Evolutionary conservation across 1,140 invertebrate genomes (phyloP).

Genomic region (Callitettix versicolor): DNA sequence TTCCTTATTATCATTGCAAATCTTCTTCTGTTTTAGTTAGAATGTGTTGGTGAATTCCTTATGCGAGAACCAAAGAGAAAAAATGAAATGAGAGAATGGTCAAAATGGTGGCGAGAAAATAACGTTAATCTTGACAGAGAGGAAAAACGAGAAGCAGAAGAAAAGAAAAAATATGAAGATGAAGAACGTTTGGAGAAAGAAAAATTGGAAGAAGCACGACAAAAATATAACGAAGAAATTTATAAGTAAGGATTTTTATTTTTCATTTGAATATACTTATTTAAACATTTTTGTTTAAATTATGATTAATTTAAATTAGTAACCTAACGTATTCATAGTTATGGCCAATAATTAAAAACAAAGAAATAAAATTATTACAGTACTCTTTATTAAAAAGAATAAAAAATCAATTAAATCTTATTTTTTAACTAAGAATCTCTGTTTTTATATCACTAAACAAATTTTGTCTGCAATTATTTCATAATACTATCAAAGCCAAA

Average conservation of each 20-base stretch:
- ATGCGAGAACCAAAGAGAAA: conserved; percentile 15
- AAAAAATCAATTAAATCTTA: no score
- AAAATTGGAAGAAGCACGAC: conserved; percentile 12
- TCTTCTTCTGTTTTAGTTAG: conserved; percentile 6
- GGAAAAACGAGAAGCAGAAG: conserved; percentile 2
- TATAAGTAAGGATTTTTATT: conserved; percentile 14
- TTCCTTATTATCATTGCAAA: no score
- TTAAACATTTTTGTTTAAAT: background rate
- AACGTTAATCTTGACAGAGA: conserved; percentile 7
- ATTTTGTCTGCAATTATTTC: no score
- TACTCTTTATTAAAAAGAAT: no score
- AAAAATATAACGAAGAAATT: conserved; percentile 16
- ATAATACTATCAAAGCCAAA: no score
- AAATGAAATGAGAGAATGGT: conserved; percentile 16
- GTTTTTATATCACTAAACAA: no score
- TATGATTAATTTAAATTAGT: background rate
- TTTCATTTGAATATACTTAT: background rate
- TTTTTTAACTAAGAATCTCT: no score
- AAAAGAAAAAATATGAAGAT: conserved; percentile 9
- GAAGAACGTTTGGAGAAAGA: conserved; percentile 8
- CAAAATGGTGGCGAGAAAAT: conserved; percentile 14
- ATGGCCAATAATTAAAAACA: no score
- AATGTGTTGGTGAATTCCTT: conserved; percentile 12
- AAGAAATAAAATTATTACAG: no score
- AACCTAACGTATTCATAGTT: no score